A percentile compares a stretch with the other conserved stretches of the same genome.
Evolutionary conservation across 2,888 invertebrate species (phyloP).

Genomic region (Margaritifera margaritifera): DNA sequence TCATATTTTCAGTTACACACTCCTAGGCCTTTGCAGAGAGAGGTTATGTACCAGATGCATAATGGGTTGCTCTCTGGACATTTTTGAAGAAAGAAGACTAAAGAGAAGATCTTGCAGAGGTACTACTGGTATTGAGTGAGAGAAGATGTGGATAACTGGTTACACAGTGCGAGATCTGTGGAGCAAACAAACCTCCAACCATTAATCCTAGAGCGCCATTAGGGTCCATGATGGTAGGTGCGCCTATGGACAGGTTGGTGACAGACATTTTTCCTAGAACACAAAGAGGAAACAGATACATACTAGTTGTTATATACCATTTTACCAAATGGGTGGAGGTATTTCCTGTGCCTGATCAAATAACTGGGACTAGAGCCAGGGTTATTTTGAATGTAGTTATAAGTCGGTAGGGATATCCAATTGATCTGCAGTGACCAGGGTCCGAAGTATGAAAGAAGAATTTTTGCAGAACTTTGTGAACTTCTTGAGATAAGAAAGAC

Average conservation of each 20-base stretch:
- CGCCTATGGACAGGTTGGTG: slow-evolving; percentile 12
- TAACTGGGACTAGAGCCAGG: background rate
- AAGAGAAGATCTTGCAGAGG: background rate
- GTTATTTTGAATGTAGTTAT: background rate
- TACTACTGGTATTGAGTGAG: slow-evolving; percentile 23
- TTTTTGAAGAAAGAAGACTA: slow-evolving; percentile 25
- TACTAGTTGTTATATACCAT: too few species aligned
- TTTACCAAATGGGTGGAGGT: too few species aligned
- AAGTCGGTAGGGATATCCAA: background rate
- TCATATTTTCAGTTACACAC: too few species aligned
- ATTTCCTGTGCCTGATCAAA: background rate
- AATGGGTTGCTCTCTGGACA: slow-evolving; percentile 29
- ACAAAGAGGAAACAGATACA: too few species aligned
- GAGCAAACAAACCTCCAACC: background rate
- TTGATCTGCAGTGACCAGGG: background rate
- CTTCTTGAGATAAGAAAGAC: background rate
- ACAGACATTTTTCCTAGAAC: slow-evolving; percentile 3
- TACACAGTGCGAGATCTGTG: too few species aligned
- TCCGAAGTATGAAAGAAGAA: slow-evolving; percentile 6
- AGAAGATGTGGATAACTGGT: too few species aligned
- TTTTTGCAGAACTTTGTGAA: slow-evolving; percentile 3
- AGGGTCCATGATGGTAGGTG: slow-evolving; percentile 10
- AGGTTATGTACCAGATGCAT: background rate
- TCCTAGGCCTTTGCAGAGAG: too few species aligned
- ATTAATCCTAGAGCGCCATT: slow-evolving; percentile 3